Evolutionary conservation across 2,888 invertebrate species (phyloP).

Genomic region (Hemaris fuciformis): DNA sequence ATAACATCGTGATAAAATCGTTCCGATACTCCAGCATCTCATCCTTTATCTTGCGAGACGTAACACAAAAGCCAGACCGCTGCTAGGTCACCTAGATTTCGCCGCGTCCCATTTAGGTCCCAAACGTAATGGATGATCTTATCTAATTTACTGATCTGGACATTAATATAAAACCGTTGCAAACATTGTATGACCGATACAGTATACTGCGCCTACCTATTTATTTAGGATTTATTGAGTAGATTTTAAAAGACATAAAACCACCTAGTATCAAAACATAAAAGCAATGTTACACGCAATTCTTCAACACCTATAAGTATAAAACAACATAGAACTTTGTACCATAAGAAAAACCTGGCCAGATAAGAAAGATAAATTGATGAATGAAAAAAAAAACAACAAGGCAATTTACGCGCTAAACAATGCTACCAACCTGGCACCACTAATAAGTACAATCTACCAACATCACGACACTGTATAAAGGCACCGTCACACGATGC

Average conservation of each 20-base stretch:
- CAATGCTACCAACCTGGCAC: neutral
- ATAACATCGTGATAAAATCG: neutral
- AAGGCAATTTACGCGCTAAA: neutral
- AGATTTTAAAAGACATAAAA: too few species aligned
- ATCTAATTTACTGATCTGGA: constrained; percentile 2
- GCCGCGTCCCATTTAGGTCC: neutral
- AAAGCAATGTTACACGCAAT: too few species aligned
- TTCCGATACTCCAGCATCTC: neutral
- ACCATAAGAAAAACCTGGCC: too few species aligned
- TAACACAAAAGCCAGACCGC: neutral
- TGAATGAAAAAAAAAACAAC: too few species aligned
- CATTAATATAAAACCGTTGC: neutral
- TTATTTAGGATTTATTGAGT: too few species aligned
- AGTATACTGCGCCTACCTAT: neutral
- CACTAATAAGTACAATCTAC: neutral
- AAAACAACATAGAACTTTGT: too few species aligned
- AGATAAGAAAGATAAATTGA: too few species aligned
- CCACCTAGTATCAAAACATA: too few species aligned
- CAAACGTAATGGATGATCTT: neutral
- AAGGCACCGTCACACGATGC: constrained; percentile 11
- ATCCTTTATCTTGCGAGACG: neutral
- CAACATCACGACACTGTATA: constrained; percentile 7
- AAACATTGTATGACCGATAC: neutral
- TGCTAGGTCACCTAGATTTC: constrained; percentile 7
- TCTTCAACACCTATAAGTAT: too few species aligned